Conservation (phyloP, 2,113 vertebrate genomes). For the Anthoscopus minutus region DNA sequence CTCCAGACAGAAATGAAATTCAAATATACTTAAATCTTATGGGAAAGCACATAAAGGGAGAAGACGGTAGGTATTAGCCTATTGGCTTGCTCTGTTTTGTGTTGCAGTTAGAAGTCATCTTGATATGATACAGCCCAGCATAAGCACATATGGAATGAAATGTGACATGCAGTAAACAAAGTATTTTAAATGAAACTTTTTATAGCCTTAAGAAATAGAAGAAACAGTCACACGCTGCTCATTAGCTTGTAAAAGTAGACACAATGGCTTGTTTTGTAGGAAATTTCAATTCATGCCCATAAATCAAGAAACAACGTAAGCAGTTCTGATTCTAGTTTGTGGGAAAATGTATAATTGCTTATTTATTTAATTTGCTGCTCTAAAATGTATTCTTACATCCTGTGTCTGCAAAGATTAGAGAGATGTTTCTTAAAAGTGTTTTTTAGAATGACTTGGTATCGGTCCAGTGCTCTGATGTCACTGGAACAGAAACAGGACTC, state of each 20-base stretch:
- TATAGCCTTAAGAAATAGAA: constrained; percentile 30
- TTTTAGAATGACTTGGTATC: constrained; percentile 10
- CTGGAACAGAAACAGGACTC: constrained; percentile 31
- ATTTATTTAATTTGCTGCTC: not conserved
- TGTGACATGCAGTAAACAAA: constrained; percentile 36
- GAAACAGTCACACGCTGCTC: not conserved
- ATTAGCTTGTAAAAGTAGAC: constrained; percentile 36
- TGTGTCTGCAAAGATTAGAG: not conserved
- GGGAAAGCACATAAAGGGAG: not conserved
- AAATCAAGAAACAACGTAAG: constrained; percentile 5
- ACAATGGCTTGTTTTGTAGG: constrained; percentile 13
- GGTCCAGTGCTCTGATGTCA: constrained; percentile 42
- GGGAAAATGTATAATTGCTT: constrained; percentile 12
- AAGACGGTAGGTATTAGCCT: not conserved
- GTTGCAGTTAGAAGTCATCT: not conserved
- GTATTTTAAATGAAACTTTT: constrained; percentile 29
- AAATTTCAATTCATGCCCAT: not conserved
- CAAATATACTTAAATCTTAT: not conserved
- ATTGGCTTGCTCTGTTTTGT: not conserved
- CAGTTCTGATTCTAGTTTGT: not conserved
- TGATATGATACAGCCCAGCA: not conserved
- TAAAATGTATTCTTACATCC: not conserved
- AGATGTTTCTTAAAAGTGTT: not conserved
- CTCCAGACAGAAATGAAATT: not conserved
- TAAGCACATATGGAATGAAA: constrained; percentile 27